Base-by-base conservation (phyloP, 2,113 vertebrate species). In the Symphodus melops region DNA sequence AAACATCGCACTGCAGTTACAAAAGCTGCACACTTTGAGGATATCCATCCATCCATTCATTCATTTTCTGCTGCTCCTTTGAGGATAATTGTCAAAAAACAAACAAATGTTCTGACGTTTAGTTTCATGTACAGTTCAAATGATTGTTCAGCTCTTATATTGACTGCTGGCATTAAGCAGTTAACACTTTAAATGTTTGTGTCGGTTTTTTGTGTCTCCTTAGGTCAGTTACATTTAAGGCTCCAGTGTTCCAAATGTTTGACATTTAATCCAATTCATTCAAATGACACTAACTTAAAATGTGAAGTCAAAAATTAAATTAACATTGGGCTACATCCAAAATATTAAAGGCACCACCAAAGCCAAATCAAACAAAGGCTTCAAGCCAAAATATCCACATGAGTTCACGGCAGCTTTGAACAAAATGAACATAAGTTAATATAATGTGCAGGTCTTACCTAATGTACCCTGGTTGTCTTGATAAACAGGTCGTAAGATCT, bases 401-500 rank as follows among this genome's bases (percentile, higher is more conserved):
- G 9, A 49, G 11, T 62, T 68, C 46, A 69, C 10, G 52, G 16
- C 33, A 14, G 28, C 9, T 25, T 48, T 62, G 10, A 44, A 49
- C 49, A 51, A 68, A 72, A 28, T 0, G 39, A 41, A 3, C 11
- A 41, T 41, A 41, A 41, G 2, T 3, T 14, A 12, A 48, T 19
- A 37, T 37, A 51, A n/a, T 14, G 25, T 28, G 5, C 8, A 54
- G 1, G 0, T 82, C 96, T 96, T 88, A 98, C 97, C 95, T 87
- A 89, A 89, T 0, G 95, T 84, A 8, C 93, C 68, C 25, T 86
- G 86, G 46, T 95, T 93, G 74, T 98, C 97, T 77, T 95, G 95
- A 60, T 96, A 97, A 76, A 97, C 92, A 3, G 96, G 95, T 69
- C 95, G 93, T 91, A 98, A 93, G 67, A 97, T 94, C 97, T 95